Evolutionary conservation across 2,888 invertebrate genomes (phyloP), one percentile per base, ranked within the genome.

Genomic region (Sesia bembeciformis): DNA sequence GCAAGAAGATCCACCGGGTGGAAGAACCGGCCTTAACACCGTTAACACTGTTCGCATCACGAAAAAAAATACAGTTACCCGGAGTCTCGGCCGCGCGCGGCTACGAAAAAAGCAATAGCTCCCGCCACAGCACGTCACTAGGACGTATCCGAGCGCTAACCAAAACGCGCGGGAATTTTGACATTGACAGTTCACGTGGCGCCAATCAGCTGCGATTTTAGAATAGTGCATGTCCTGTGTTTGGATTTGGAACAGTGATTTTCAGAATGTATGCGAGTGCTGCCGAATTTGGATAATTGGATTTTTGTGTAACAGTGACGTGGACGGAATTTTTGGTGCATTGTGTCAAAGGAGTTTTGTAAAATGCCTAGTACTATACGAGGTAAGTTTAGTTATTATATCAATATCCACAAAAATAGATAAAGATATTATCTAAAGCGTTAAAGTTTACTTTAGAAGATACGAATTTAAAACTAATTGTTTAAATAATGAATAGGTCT

Each of bases 301-400:
- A 8, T 53, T 49, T 52, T 52, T 54, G 60, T 66, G 72, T 58
- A 66, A 62, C 56, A 70, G 74, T 70, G 68, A 63, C 67, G 63
- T 65, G 61, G 61, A 62, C 60, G 62, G 66, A 73, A 74, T 74
- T 65, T 70, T 64, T 62, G 65, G 61, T 58, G 58, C 54, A 63
- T 59, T 54, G 62, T 59, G 56, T 53, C 51, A 58, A 64, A 78
- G 80, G 83, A 81, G 80, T 70, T 72, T 59, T 56, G 63, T 54
- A 89, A 83, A 78, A 90, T 90, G 90, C 90, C 90, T 59, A 90
- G 90, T 67, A 90, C 90, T 62, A 90, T 90, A 68, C 65, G 90
- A 90, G 90, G 90, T 90, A 63, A 79, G 84, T 76, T 62, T 58
- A 55, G 8, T 6, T 46, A 3, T 60, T 49, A 52, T 54, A 54